Percentiles rank a stretch among this genome's conserved stretches.
These are phyloP conservation scores for Folsomia manolachei DNA, from an alignment of 2,888 invertebrate genomes.

Conservation along the genomic window DNA sequence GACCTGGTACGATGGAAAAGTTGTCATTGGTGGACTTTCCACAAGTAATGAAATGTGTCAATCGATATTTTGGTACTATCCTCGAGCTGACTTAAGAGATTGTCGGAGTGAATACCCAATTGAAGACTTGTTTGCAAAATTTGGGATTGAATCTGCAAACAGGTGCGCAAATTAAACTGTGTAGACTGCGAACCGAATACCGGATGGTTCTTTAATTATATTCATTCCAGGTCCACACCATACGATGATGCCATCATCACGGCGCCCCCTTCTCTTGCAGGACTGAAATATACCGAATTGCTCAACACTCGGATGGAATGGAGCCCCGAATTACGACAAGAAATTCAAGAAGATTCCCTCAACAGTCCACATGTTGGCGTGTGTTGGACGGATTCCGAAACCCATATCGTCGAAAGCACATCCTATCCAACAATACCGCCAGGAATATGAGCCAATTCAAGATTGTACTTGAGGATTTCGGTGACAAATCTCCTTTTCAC, in stretches of 20 bases:
- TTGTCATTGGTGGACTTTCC: conserved; percentile 72
- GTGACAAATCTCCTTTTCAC: too few species aligned
- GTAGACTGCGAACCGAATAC: not conserved
- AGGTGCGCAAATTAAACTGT: not conserved
- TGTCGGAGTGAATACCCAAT: conserved; percentile 84
- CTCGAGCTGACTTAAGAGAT: conserved; percentile 71
- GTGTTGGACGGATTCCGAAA: not conserved
- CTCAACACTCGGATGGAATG: conserved; percentile 23
- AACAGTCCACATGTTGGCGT: conserved; percentile 5
- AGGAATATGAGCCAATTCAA: too few species aligned
- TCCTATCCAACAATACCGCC: too few species aligned
- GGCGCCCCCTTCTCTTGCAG: conserved; percentile 11
- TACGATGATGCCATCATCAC: conserved; percentile 14
- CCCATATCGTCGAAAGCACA: too few species aligned
- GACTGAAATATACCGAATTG: conserved; percentile 10
- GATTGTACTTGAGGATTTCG: too few species aligned
- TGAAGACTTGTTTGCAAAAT: conserved; percentile 74
- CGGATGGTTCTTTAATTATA: not conserved
- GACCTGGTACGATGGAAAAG: conserved; percentile 61
- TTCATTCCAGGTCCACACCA: not conserved
- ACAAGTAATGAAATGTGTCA: conserved; percentile 85
- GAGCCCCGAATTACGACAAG: conserved; percentile 14
- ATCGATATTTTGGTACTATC: conserved; percentile 78
- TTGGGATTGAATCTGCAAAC: conserved; percentile 63
- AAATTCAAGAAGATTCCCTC: conserved; percentile 20